phyloP scores from a whole-genome alignment of 1,140 invertebrate genomes.

The Acromyrmex charruanus region DNA sequence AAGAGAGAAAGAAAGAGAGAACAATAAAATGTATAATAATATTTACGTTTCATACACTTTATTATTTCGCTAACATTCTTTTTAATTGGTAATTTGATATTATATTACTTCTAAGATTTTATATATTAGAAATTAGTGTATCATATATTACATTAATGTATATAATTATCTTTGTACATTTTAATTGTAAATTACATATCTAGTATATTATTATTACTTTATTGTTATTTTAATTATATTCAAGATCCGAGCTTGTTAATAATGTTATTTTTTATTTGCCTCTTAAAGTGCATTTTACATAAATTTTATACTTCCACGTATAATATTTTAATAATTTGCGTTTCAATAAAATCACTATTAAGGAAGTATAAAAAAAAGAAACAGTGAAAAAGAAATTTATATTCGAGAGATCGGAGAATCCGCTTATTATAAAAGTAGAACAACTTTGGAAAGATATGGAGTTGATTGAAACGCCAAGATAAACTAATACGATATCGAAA shows the following conservation, averaged over 20 bases:
- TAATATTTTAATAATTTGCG: background rate
- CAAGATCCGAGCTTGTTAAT: background rate
- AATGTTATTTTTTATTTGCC: background rate
- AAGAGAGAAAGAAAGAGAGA: background rate
- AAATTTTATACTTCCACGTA: background rate
- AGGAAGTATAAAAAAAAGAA: background rate
- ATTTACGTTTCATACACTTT: too few relatives aligned
- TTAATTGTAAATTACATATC: background rate
- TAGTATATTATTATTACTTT: background rate
- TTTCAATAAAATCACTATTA: background rate
- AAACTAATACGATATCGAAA: background rate
- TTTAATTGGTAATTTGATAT: background rate
- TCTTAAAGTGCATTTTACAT: background rate
- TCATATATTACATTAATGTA: background rate
- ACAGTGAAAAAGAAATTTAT: background rate
- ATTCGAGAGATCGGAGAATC: background rate
- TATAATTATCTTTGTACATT: background rate
- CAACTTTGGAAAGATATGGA: conserved; percentile 4
- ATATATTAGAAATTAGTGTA: background rate
- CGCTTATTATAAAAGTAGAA: background rate
- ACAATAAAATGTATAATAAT: background rate
- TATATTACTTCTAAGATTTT: background rate
- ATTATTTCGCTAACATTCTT: background rate
- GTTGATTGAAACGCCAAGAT: background rate
- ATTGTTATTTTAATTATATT: conserved; percentile 3